Percentiles rank a stretch among this genome's conserved stretches.
Evolutionary conservation across 2,888 invertebrate genomes (phyloP).

Genomic region (Pseudococcus viburni): DNA sequence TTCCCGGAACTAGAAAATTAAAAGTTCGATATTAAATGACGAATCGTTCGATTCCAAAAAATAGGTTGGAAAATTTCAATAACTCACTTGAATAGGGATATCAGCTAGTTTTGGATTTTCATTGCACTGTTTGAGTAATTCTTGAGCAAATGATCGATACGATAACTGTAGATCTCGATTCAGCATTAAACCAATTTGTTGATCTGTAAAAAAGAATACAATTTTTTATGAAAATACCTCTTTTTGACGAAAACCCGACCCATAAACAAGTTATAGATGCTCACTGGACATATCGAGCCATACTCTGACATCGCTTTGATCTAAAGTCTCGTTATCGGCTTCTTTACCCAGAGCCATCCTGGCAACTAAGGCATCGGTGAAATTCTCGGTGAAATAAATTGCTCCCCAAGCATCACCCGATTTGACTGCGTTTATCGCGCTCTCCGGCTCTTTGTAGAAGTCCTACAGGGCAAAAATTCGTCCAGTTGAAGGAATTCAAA

Average conservation of each 20-base stretch:
- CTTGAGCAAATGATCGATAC: constrained; percentile 87
- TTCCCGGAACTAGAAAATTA: constrained; percentile 79
- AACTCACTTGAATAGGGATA: constrained; percentile 80
- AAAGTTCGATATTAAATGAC: constrained; percentile 68
- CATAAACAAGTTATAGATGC: constrained; percentile 68
- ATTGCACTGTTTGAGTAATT: constrained; percentile 80
- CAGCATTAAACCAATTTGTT: constrained; percentile 92
- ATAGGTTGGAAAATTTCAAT: too few species aligned
- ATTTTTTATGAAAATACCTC: background rate
- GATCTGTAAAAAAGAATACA: constrained; percentile 75
- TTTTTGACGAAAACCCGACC: background rate
- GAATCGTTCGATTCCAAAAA: background rate
- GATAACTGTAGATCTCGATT: constrained; percentile 88
- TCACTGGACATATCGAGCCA: constrained; percentile 93
- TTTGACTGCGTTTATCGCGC: constrained; percentile 82
- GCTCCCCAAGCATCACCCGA: constrained; percentile 90
- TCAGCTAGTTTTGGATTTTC: constrained; percentile 90
- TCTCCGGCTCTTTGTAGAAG: constrained; percentile 78
- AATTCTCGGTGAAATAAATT: constrained; percentile 89
- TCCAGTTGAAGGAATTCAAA: background rate
- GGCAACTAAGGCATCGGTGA: constrained; percentile 87
- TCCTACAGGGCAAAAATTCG: constrained; percentile 70
- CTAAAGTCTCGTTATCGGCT: constrained; percentile 88
- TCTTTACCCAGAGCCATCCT: constrained; percentile 85
- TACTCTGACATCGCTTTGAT: constrained; percentile 88